A percentile compares a stretch with the other conserved stretches of the same genome.
Conservation (phyloP, 2,888 invertebrate species). For the Drosophila anomelani region DNA sequence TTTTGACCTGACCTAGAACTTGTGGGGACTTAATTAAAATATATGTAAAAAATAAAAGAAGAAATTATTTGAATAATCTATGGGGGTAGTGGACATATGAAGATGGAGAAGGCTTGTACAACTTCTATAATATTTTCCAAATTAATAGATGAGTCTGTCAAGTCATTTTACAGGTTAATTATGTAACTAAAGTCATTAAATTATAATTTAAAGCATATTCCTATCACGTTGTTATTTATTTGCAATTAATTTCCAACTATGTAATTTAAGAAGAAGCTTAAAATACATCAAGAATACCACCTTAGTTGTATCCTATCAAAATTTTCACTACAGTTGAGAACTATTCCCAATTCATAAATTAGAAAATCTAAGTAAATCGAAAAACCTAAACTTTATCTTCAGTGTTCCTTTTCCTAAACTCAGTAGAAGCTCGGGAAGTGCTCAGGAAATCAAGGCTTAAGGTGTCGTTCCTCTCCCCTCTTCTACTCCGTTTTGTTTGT, state of each 20-base stretch:
- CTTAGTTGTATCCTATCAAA: too few relatives aligned
- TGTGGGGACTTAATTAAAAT: neutral
- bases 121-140: neutral
- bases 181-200: rapidly evolving
- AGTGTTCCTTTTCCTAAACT: constrained; percentile 5
- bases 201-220: neutral
- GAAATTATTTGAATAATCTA: too few relatives aligned
- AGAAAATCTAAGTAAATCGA: too few relatives aligned
- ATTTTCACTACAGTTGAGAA: neutral
- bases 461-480: constrained; percentile 21
- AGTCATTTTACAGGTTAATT: neutral
- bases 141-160: too few relatives aligned
- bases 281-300: too few relatives aligned
- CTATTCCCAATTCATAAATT: neutral
- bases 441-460: constrained; percentile 52
- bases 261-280: neutral
- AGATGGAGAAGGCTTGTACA: too few relatives aligned
- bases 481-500: constrained; percentile 34
- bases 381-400: neutral
- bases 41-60: too few relatives aligned
- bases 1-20: neutral
- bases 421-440: constrained; percentile 38
- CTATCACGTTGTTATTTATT: neutral
- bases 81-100: too few relatives aligned
- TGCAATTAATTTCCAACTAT: neutral